phyloP scores from a whole-genome alignment of 2,888 invertebrate species.

The Phyllotreta striolata region DNA sequence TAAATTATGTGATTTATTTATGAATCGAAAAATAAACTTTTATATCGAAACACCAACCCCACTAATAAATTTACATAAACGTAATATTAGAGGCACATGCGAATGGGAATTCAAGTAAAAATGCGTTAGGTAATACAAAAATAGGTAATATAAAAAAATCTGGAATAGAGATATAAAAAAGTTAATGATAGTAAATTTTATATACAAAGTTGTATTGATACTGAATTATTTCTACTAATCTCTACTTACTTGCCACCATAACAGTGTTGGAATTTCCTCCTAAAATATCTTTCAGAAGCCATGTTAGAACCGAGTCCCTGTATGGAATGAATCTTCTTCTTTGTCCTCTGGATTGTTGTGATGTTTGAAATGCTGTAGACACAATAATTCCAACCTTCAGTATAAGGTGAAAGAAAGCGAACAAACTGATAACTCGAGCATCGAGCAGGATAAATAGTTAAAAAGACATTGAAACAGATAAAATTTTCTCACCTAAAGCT shows the following conservation, averaged over 20 bases:
- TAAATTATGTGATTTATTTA: neutral
- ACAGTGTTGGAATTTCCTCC: slow-evolving; percentile 81
- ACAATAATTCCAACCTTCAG: too few relatives aligned
- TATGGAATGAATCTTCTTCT: slow-evolving; percentile 74
- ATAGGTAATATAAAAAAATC: neutral
- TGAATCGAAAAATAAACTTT: neutral
- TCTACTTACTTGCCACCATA: slow-evolving; percentile 78
- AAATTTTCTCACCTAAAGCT: slow-evolving; percentile 69
- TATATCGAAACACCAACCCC: neutral
- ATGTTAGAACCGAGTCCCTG: slow-evolving; percentile 81
- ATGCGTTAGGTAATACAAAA: neutral
- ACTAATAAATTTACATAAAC: slow-evolving; percentile 3
- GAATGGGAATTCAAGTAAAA: neutral
- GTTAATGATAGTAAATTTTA: too few relatives aligned
- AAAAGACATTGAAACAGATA: neutral
- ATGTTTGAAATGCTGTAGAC: slow-evolving; percentile 61
- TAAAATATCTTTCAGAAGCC: slow-evolving; percentile 82
- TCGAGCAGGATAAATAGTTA: too few relatives aligned
- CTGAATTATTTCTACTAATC: neutral
- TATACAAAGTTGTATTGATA: too few relatives aligned
- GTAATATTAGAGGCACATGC: slow-evolving; percentile 4
- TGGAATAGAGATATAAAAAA: neutral
- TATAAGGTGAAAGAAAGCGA: too few relatives aligned
- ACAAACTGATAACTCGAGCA: slow-evolving; percentile 29
- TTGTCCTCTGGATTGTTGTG: slow-evolving; percentile 50